phyloP scores from a whole-genome alignment of 2,113 vertebrate species.

The Cebidichthys violaceus region DNA sequence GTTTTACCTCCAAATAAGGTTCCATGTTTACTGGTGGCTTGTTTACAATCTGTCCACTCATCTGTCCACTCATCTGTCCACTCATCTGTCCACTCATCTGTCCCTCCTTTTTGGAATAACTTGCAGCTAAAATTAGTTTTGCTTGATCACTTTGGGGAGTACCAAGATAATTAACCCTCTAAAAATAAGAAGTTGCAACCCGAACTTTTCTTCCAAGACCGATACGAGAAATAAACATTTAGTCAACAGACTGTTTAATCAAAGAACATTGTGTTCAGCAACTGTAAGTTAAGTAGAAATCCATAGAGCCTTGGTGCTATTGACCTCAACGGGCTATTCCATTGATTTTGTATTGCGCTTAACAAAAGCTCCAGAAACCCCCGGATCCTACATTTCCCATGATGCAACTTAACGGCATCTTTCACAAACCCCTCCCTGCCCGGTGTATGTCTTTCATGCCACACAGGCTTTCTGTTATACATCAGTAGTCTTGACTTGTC shows the following conservation, averaged over 20 bases:
- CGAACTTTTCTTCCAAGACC: background rate
- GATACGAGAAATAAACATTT: background rate
- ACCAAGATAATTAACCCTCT: background rate
- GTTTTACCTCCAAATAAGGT: conserved; percentile 1
- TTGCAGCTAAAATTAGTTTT: background rate
- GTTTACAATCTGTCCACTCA: background rate
- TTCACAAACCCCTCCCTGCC: background rate
- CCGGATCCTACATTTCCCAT: background rate
- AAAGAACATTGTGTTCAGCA: background rate
- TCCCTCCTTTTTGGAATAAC: background rate
- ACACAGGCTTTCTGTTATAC: background rate
- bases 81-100: no score
- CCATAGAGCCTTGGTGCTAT: background rate
- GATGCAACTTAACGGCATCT: background rate
- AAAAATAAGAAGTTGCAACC: background rate
- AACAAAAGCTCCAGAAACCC: background rate
- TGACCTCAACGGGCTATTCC: background rate
- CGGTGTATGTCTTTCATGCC: background rate
- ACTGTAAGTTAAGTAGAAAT: background rate
- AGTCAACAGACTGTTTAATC: background rate
- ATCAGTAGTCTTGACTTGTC: background rate
- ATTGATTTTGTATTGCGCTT: background rate
- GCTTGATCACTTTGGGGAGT: background rate
- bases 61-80: background rate
- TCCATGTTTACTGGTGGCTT: background rate